Conservation (phyloP, 2,113 vertebrate genomes). For the Thymallus thymallus region DNA sequence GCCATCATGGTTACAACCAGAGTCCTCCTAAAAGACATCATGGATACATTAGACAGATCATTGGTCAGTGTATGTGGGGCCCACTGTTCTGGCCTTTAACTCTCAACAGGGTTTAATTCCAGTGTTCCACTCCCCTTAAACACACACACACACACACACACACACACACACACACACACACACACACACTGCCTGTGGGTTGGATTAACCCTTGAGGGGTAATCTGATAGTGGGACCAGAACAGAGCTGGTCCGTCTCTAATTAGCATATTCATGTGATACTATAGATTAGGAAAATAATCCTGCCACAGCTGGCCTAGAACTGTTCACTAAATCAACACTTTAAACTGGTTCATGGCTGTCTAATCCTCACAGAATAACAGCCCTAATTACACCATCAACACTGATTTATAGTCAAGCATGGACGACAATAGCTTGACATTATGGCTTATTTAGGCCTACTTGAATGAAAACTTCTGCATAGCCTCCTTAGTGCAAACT, state of each 20-base stretch:
- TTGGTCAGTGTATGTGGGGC: slow-evolving; percentile 12
- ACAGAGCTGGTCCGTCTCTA: neutral
- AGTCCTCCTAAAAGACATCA: too few species aligned
- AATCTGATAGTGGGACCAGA: neutral
- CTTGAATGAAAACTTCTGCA: too few species aligned
- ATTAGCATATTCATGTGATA: neutral
- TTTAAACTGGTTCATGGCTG: slow-evolving; percentile 6
- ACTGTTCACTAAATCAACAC: slow-evolving; percentile 3
- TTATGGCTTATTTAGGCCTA: too few species aligned
- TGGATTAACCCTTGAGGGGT: slow-evolving; percentile 1
- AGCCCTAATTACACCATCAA: too few species aligned
- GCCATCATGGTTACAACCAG: neutral
- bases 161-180: too few species aligned
- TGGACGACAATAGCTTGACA: too few species aligned
- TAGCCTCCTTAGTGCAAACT: too few species aligned
- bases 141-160: neutral
- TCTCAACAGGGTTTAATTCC: slow-evolving; percentile 3
- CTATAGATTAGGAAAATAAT: slow-evolving; percentile 1
- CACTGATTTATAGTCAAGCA: too few species aligned
- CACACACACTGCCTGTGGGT: neutral
- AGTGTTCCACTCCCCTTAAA: neutral
- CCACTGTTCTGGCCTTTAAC: slow-evolving; percentile 1
- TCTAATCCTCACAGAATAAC: too few species aligned
- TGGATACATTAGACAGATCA: neutral
- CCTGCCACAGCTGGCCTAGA: slow-evolving; percentile 10